Base-by-base conservation (phyloP, 2,888 invertebrate genomes). In the Drosophila mimica region DNA sequence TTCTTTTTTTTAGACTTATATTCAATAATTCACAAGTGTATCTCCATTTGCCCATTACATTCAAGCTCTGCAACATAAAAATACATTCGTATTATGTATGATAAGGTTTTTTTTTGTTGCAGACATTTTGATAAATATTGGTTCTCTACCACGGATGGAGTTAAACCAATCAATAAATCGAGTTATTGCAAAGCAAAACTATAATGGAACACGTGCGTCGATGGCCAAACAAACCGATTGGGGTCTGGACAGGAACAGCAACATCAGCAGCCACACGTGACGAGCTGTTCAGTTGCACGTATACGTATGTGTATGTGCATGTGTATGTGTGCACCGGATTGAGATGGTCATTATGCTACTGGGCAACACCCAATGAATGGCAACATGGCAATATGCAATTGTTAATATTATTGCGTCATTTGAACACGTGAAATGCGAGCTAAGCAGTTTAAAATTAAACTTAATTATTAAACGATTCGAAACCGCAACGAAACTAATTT, bases 381-480 rank as follows among this genome's bases (percentile, higher is more conserved):
- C 13, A 34, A 17, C 3, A 36, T 25, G 30, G 34, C 34, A 40
- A 53, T 13, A 67, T 70, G 88, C 78, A 84, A 89, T 87, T 68
- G 20, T 36, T 28, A 59, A 36, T n/a, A 30, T 53, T 64, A 87
- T 84, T 84, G 83, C 84, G 84, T 84, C 89, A 89, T 76, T 84
- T 70, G 61, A 72, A 78, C 71, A 70, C 79, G 76, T 73, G 72
- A 70, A 77, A 38, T 73, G 82, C 80, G 49, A 65, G 67, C 75
- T 65, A 70, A 88, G 83, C 81, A 61, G 59, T 85, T 77, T 74
- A 72, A 81, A 83, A 74, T 83, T 65, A 83, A 86, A 83, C 70
- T 73, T 79, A 85, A 76, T 84, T 85, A 73, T 67, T 70, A 67
- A 84, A 69, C 80, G 60, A 74, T 63, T 74, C 74, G 33, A 56